Percentiles rank a stretch among this genome's conserved stretches.
Evolutionary conservation across 2,113 vertebrate species (phyloP).

Genomic region (Axis porcinus): DNA sequence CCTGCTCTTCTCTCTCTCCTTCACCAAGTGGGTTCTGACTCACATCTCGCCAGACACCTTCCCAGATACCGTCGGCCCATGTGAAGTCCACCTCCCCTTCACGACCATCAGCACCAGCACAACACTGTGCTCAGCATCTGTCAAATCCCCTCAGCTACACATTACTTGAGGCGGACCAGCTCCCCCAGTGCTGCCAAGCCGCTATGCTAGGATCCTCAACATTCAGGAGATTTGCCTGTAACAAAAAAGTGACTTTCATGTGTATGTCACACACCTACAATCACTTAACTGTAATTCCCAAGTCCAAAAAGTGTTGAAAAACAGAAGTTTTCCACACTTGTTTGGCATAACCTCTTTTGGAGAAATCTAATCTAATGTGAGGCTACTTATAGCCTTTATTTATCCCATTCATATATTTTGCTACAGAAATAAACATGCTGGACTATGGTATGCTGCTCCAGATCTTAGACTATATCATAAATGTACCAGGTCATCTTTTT

Average conservation of each 20-base stretch:
- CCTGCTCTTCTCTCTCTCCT: neutral
- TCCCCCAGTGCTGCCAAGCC: neutral
- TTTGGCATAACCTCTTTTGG: neutral
- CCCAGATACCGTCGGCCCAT: neutral
- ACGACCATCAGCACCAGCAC: neutral
- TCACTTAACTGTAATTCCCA: neutral
- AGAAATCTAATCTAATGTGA: neutral
- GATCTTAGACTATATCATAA: neutral
- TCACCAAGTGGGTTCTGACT: neutral
- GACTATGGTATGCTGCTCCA: neutral
- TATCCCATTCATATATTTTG: neutral
- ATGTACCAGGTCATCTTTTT: neutral
- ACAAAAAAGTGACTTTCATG: neutral
- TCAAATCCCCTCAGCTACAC: neutral
- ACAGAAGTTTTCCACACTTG: neutral
- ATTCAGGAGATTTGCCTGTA: neutral
- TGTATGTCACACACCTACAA: neutral
- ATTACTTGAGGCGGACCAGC: neutral
- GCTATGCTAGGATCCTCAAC: neutral
- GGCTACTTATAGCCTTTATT: conserved; percentile 25
- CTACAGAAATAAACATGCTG: conserved; percentile 16
- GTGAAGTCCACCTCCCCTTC: neutral
- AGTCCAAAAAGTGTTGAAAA: neutral
- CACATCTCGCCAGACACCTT: neutral
- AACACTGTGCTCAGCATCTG: neutral